Evolutionary conservation across 1,140 invertebrate genomes (phyloP).

Genomic region (Anastrepha ludens): DNA sequence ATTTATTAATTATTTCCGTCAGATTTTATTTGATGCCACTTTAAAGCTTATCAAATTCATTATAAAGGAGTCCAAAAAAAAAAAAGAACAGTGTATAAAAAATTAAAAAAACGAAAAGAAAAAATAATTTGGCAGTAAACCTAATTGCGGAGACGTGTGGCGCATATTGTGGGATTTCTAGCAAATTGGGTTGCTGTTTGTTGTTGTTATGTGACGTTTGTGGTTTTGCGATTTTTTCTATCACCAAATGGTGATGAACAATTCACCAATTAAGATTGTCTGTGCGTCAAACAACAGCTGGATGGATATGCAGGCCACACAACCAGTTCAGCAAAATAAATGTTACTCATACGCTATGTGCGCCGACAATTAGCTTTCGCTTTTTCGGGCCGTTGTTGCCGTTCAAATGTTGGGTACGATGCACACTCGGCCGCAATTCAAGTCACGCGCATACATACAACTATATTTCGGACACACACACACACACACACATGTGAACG

Average conservation of each 20-base stretch:
- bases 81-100: too few species aligned
- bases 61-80: too few species aligned
- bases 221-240: too few species aligned
- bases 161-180: background rate
- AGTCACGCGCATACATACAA: background rate
- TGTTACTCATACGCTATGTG: slow-evolving; percentile 49
- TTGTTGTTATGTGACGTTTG: too few species aligned
- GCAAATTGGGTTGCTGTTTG: background rate
- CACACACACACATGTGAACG: background rate
- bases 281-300: slow-evolving; percentile 9
- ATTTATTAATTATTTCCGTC: too few species aligned
- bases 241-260: background rate
- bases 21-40: too few species aligned
- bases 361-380: background rate
- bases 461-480: background rate
- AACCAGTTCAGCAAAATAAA: background rate
- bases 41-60: too few species aligned
- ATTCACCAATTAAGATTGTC: slow-evolving; percentile 45
- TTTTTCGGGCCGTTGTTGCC: background rate
- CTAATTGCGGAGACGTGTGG: too few species aligned
- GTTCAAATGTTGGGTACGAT: background rate
- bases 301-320: background rate
- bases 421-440: slow-evolving; percentile 13
- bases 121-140: too few species aligned
- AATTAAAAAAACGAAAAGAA: too few species aligned